phyloP scores from a whole-genome alignment of 2,888 invertebrate species.

The Apamea epomidion region DNA sequence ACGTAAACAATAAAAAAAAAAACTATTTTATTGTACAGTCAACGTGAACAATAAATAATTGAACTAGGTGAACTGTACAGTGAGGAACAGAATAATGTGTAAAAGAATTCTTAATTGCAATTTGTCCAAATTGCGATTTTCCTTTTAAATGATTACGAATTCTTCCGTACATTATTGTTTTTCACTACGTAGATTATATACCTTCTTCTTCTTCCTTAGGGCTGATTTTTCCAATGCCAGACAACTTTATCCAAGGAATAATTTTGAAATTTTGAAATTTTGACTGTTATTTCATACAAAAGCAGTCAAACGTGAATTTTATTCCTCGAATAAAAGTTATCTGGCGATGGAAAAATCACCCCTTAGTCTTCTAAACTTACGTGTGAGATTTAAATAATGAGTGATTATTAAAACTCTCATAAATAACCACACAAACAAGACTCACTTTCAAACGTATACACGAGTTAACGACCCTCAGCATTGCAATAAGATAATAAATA shows the following conservation, averaged over 20 bases:
- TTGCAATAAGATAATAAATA: slow-evolving; percentile 14
- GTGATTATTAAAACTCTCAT: not conserved
- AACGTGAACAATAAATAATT: too few relatives aligned
- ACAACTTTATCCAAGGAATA: too few relatives aligned
- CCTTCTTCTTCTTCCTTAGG: too few relatives aligned
- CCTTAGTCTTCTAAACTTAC: not conserved
- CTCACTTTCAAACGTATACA: slow-evolving; percentile 2
- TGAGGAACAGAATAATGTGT: not conserved
- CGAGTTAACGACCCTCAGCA: slow-evolving; percentile 9
- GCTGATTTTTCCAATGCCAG: too few relatives aligned
- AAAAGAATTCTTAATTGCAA: too few relatives aligned
- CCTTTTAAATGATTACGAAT: too few relatives aligned
- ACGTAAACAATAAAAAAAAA: not conserved
- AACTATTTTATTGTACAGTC: not conserved
- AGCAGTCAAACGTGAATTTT: too few relatives aligned
- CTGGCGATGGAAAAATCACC: too few relatives aligned
- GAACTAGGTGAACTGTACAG: not conserved
- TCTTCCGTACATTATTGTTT: not conserved
- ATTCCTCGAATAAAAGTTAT: too few relatives aligned
- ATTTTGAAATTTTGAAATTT: too few relatives aligned
- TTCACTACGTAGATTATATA: not conserved
- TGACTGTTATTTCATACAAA: too few relatives aligned
- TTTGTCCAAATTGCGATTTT: not conserved
- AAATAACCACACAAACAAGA: not conserved
- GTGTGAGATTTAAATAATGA: not conserved